Conservation (phyloP, 2,888 invertebrate genomes). For the Bruchidius siliquastri region DNA sequence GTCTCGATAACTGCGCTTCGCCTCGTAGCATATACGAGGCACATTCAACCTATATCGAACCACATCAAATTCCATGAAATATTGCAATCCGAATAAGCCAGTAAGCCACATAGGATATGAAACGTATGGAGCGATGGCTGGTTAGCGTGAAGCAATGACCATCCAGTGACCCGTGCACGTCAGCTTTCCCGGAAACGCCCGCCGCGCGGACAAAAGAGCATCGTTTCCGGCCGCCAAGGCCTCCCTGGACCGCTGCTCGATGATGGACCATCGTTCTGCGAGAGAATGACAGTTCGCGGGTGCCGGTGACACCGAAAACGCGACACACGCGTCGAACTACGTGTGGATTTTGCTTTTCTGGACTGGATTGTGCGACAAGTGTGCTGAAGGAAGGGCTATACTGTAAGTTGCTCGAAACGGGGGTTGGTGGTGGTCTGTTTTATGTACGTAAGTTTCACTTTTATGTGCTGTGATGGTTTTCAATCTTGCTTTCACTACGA, state of each 20-base stretch:
- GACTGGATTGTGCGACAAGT: constrained; percentile 7
- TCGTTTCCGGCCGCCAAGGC: constrained; percentile 43
- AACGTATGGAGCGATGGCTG: background rate
- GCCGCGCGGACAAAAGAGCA: constrained; percentile 41
- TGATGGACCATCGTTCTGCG: constrained; percentile 6
- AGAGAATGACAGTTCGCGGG: constrained; percentile 35
- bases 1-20: background rate
- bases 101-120: background rate
- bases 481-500: no score
- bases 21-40: background rate
- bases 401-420: constrained; percentile 25
- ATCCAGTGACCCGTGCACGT: constrained; percentile 47
- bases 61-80: background rate
- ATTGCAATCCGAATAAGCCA: background rate
- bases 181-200: constrained; percentile 48
- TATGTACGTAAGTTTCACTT: background rate
- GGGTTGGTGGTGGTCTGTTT: background rate
- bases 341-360: background rate
- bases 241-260: constrained; percentile 24
- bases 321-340: background rate
- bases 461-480: no score
- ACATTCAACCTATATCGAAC: background rate
- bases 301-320: constrained; percentile 38
- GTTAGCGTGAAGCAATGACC: constrained; percentile 42
- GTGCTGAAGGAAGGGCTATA: constrained; percentile 24